Evolutionary conservation across 1,140 invertebrate genomes (phyloP), one percentile per base, ranked within the genome.

Genomic region (Drosophila lacteicornis): DNA sequence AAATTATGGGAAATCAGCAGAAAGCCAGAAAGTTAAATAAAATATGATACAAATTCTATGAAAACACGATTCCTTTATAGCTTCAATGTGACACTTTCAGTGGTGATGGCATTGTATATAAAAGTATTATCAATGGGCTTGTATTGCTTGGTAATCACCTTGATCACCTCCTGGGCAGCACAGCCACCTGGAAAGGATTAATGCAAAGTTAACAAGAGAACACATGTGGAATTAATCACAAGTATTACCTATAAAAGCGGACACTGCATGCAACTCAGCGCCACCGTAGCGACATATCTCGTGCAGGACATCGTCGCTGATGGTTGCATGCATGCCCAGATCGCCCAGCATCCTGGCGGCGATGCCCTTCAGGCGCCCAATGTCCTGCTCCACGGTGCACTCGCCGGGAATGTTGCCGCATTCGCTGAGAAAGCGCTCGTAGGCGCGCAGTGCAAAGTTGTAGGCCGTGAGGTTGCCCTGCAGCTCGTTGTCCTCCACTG

Each of bases 101-200:
- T 97, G 61, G 96, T 97, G 80, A 98, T 97, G 59, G 97, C 98
- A 94, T 99, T 98, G 93, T 99, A 99, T 78, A 99, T 96, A 93
- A 98, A 97, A 1, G 97, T 98, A 93, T 99, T 99, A 93, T 99
- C 96, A 43, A 99, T 94, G 12, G 99, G 98, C 90, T 98, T 97
- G 93, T 99, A 99, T 93, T 99, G 99, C 83, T 96, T 95, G 2
- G 99, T 99, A 49, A 99, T 95, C n/a, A 99, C 94, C 94, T 99
- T 99, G 62, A 99, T 99, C 4, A 96, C 95, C 94, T 99, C 99
- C 84, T 99, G 99, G 13, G 98, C 98, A 43, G 96, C 96, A 91
- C 97, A 96, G 3, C 98, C 99, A 78, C 97, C 96, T 94, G 75
- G 13, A 93, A 92, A 63, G 11, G 8, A 40, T 15, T 25, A n/a